Evolutionary conservation across 2,113 vertebrate genomes (phyloP).

Genomic region (Probosciger aterrimus): DNA sequence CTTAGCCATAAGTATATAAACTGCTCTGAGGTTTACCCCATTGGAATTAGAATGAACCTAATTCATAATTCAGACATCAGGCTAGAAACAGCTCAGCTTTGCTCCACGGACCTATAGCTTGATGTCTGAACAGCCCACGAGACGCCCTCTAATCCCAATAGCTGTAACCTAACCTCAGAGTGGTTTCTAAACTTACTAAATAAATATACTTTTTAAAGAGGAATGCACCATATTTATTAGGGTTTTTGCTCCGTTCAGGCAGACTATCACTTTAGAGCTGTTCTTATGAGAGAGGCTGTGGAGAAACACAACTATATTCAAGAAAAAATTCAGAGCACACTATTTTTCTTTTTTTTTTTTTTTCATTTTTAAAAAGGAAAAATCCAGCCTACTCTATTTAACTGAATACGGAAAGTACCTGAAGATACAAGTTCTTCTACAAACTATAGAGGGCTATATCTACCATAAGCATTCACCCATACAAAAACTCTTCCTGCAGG

Average conservation of each 20-base stretch:
- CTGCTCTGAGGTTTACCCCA: conserved; percentile 63
- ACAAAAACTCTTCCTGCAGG: background rate
- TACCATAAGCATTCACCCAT: background rate
- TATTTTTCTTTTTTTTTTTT: too few species aligned
- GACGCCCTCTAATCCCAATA: conserved; percentile 67
- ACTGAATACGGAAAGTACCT: background rate
- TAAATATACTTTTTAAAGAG: conserved; percentile 62
- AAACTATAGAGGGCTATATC: background rate
- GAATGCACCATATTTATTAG: conserved; percentile 51
- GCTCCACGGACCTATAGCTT: conserved; percentile 32
- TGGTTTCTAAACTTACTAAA: conserved; percentile 59
- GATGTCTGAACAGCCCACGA: conserved; percentile 51
- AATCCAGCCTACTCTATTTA: background rate
- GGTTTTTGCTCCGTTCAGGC: conserved; percentile 1
- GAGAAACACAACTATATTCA: background rate
- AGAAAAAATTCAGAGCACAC: background rate
- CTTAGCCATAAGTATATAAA: conserved; percentile 66
- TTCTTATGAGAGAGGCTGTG: conserved; percentile 21
- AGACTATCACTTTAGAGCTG: conserved; percentile 38
- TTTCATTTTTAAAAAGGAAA: background rate
- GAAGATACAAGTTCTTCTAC: background rate
- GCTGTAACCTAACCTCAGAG: conserved; percentile 64
- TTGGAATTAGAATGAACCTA: conserved; percentile 67
- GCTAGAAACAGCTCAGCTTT: conserved; percentile 27
- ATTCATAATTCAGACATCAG: conserved; percentile 64